Evolutionary conservation across 2,113 vertebrate species (phyloP).

Genomic region (Mastomys natalensis): DNA sequence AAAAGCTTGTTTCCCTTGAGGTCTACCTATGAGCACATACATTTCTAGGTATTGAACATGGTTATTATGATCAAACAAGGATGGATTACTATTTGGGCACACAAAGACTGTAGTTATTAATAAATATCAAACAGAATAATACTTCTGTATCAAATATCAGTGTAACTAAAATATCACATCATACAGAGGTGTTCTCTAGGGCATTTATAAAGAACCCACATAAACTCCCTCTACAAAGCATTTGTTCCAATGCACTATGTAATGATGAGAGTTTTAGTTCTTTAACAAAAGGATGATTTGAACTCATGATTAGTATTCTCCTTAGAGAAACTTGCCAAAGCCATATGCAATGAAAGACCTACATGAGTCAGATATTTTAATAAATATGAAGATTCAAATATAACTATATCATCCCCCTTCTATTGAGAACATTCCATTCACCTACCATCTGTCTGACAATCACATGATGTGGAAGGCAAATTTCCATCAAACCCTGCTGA

Average conservation of each 20-base stretch:
- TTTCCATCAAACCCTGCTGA: conserved; percentile 4
- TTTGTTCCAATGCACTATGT: not conserved
- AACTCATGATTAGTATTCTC: not conserved
- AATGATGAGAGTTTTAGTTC: not conserved
- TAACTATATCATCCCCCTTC: conserved; percentile 3
- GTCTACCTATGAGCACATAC: not conserved
- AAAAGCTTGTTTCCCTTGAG: not conserved
- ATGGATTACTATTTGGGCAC: not conserved
- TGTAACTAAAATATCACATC: not conserved
- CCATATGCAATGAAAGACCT: not conserved
- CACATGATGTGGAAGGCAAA: not conserved
- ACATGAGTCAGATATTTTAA: not conserved
- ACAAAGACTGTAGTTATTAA: conserved; percentile 3
- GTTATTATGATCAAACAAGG: not conserved
- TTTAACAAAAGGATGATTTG: not conserved
- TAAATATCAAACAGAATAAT: not conserved
- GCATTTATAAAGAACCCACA: not conserved
- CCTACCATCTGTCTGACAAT: conserved; percentile 36
- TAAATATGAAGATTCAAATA: not conserved
- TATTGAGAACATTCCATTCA: not conserved
- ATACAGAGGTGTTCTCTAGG: not conserved
- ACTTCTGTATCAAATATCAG: not conserved
- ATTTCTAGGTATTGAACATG: not conserved
- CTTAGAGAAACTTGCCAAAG: not conserved
- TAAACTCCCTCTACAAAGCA: not conserved